These are phyloP conservation scores for Micromussa lordhowensis DNA, from an alignment of 92 coral and sea anemone genomes.

Conservation along the genomic window DNA sequence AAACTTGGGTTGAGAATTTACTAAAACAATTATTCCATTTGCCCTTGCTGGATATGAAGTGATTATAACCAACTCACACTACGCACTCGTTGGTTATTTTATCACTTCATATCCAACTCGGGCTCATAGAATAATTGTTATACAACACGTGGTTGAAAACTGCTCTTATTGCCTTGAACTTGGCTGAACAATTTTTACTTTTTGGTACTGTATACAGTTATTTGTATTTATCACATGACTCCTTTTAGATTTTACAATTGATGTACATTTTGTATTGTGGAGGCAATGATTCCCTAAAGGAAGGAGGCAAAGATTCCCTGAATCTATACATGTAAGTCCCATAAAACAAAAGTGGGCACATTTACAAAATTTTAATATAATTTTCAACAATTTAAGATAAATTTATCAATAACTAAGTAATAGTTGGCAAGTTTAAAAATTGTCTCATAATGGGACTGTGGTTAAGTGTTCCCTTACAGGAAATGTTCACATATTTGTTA, in stretches of 20 bases:
- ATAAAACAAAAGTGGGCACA: neutral
- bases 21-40: no score
- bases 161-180: neutral
- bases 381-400: no score
- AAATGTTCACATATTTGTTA: neutral
- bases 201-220: neutral
- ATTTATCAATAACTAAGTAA: neutral
- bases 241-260: neutral
- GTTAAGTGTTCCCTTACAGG: neutral
- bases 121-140: no score
- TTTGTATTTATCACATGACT: neutral
- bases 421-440: neutral
- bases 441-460: neutral
- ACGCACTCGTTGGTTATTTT: no score
- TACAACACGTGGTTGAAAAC: no score
- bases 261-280: neutral
- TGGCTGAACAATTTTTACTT: neutral
- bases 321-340: neutral
- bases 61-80: no score
- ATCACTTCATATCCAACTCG: no score
- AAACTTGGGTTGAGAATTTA: no score
- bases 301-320: neutral
- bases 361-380: neutral
- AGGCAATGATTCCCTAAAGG: neutral
- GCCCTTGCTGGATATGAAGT: no score